These are phyloP conservation scores for Malurus elegans DNA, from an alignment of 2,113 vertebrate species.

Conservation along the genomic window DNA sequence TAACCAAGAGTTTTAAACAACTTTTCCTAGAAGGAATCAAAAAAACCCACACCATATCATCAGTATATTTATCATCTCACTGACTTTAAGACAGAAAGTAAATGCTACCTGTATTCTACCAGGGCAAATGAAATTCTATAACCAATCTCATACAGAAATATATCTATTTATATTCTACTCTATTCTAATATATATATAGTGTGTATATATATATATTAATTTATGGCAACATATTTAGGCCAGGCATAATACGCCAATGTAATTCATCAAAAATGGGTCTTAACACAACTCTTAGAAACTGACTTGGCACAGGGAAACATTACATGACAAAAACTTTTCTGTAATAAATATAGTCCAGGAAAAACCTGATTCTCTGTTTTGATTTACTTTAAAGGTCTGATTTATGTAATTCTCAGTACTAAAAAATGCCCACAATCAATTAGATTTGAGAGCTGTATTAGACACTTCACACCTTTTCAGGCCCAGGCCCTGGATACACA, in stretches of 20 bases:
- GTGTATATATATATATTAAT: background rate
- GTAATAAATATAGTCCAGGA: slow-evolving; percentile 18
- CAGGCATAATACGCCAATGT: background rate
- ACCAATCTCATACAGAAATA: background rate
- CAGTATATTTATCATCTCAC: background rate
- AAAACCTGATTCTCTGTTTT: slow-evolving; percentile 1
- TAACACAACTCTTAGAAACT: background rate
- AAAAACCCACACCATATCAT: background rate
- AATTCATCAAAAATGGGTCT: background rate
- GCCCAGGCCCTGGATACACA: background rate
- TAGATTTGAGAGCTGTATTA: background rate
- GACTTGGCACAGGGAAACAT: background rate
- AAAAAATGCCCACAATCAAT: background rate
- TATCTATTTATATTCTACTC: background rate
- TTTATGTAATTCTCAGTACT: background rate
- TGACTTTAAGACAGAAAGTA: background rate
- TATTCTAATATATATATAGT: too few species aligned
- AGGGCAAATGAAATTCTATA: background rate
- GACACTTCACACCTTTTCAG: background rate
- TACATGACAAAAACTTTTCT: slow-evolving; percentile 12
- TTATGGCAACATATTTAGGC: background rate
- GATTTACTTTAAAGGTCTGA: background rate
- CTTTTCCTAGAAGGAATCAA: background rate
- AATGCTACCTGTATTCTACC: background rate
- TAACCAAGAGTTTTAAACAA: background rate